phyloP scores from a whole-genome alignment of 2,113 vertebrate genomes.

The Dipodomys ordii region DNA sequence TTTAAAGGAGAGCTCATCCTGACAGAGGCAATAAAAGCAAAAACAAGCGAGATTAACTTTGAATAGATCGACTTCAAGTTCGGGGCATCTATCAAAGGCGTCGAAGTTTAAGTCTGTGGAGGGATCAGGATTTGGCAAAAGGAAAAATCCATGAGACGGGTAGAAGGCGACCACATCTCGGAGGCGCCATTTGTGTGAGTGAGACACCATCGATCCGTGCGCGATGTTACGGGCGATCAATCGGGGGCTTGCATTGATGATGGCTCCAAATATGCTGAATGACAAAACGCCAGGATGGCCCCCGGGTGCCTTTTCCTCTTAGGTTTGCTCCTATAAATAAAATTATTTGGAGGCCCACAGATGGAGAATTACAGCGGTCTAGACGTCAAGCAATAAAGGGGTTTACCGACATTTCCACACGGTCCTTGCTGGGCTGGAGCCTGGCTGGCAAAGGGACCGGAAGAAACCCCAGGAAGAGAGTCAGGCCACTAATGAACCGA shows the following conservation, averaged over 20 bases:
- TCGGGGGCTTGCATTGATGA: slow-evolving; percentile 24
- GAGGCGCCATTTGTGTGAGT: slow-evolving; percentile 34
- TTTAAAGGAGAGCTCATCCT: not conserved
- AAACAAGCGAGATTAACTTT: slow-evolving; percentile 7
- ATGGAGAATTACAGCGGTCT: slow-evolving; percentile 56
- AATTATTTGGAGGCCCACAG: slow-evolving; percentile 42
- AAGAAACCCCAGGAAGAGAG: not conserved
- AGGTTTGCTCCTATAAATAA: slow-evolving; percentile 50
- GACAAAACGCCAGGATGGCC: slow-evolving; percentile 60
- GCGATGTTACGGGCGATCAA: slow-evolving; percentile 59
- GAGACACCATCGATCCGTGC: slow-evolving; percentile 64
- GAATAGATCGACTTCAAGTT: not conserved
- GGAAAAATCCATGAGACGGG: slow-evolving; percentile 33
- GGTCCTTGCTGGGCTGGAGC: slow-evolving; percentile 56
- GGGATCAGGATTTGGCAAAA: not conserved
- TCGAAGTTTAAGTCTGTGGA: slow-evolving; percentile 28
- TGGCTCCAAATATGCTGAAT: slow-evolving; percentile 64
- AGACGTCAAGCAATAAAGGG: slow-evolving; percentile 70
- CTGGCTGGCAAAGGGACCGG: not conserved
- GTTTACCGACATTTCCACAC: slow-evolving; percentile 68
- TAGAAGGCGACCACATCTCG: slow-evolving; percentile 27
- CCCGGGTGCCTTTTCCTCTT: not conserved
- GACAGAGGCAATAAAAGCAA: slow-evolving; percentile 8
- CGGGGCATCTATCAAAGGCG: not conserved
- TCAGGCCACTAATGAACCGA: slow-evolving; percentile 30